phyloP scores from a whole-genome alignment of 1,140 invertebrate species.

The Apis florea region DNA sequence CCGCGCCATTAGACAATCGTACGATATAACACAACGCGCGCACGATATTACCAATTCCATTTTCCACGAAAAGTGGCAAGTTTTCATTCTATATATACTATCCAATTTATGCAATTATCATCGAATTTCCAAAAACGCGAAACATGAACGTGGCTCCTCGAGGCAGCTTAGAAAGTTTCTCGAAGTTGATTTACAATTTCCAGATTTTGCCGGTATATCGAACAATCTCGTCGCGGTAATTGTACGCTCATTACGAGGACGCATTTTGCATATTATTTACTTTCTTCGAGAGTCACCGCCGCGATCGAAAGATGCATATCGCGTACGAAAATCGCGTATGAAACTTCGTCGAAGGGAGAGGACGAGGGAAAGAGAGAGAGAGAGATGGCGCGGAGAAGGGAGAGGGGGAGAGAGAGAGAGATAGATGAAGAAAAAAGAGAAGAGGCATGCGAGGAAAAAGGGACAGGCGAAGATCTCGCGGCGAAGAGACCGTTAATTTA shows the following conservation, averaged over 20 bases:
- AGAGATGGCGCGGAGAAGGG: too few species aligned
- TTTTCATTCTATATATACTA: background rate
- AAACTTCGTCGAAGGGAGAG: background rate
- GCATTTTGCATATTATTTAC: constrained; percentile 36
- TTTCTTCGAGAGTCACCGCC: constrained; percentile 16
- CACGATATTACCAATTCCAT: background rate
- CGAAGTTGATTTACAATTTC: constrained; percentile 41
- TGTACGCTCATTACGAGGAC: constrained; percentile 36
- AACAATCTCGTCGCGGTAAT: constrained; percentile 44
- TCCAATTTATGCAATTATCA: background rate
- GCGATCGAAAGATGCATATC: constrained; percentile 27
- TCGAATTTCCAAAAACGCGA: constrained; percentile 18
- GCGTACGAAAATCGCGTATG: constrained; percentile 19
- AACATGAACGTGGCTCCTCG: background rate
- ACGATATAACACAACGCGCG: background rate
- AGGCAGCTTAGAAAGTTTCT: constrained; percentile 28
- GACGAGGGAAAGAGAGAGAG: background rate
- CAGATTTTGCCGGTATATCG: constrained; percentile 46
- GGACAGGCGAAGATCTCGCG: background rate
- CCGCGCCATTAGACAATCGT: background rate
- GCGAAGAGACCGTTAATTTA: constrained; percentile 42
- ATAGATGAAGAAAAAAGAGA: background rate
- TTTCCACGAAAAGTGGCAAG: background rate
- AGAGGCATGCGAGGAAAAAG: constrained; percentile 6
- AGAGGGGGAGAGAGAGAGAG: background rate